phyloP scores from a whole-genome alignment of 2,888 invertebrate genomes.

The Cerastis leucographa region DNA sequence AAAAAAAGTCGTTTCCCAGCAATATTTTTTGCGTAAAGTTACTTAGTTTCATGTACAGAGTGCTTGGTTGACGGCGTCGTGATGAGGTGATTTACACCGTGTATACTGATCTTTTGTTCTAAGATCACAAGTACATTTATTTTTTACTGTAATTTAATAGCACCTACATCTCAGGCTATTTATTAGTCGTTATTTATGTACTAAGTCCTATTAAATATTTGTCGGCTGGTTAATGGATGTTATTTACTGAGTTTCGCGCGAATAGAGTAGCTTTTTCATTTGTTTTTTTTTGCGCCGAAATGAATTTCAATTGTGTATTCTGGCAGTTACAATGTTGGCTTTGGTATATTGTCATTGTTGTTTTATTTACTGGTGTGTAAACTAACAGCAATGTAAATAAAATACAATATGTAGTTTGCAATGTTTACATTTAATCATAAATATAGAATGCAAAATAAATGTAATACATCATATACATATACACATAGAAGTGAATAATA shows the following conservation, averaged over 20 bases:
- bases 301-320: conserved; percentile 34
- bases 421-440: background rate
- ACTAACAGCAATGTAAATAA: conserved; percentile 21
- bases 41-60: no score
- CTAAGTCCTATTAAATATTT: conserved; percentile 52
- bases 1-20: no score
- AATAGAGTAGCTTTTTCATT: conserved; percentile 42
- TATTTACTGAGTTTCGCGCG: conserved; percentile 48
- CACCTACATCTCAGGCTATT: conserved; percentile 26
- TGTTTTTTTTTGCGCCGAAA: conserved; percentile 39
- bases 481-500: no score
- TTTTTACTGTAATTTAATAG: background rate
- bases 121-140: no score
- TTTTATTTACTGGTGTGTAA: conserved; percentile 24
- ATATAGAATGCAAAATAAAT: background rate
- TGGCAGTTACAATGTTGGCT: conserved; percentile 29
- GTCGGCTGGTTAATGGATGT: conserved; percentile 44
- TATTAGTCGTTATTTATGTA: conserved; percentile 50
- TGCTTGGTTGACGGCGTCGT: no score
- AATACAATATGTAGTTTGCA: background rate
- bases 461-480: no score
- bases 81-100: no score
- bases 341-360: conserved; percentile 25
- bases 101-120: no score
- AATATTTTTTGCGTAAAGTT: no score